Conservation (phyloP, 2,888 invertebrate genomes). For the Falcaria lacertinaria region DNA sequence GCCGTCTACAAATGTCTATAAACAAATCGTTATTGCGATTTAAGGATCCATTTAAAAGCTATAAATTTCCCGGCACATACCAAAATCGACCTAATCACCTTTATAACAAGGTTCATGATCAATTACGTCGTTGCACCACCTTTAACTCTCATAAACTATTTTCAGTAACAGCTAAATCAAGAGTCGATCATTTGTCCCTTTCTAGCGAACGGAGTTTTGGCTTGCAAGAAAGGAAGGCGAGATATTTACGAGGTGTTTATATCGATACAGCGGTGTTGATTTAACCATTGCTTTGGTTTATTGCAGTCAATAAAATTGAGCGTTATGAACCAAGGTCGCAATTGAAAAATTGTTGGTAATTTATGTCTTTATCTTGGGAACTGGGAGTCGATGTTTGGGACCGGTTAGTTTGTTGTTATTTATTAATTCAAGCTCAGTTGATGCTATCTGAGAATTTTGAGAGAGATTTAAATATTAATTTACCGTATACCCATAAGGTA, state of each 20-base stretch:
- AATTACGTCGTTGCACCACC: constrained; percentile 23
- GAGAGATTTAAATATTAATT: no score
- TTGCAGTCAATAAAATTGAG: constrained; percentile 79
- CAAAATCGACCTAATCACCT: constrained; percentile 24
- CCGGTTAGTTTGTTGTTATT: constrained; percentile 17
- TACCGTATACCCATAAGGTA: no score
- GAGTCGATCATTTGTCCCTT: constrained; percentile 43
- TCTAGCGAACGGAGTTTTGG: constrained; percentile 19
- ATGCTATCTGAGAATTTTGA: no score
- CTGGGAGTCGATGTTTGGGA: constrained; percentile 27
- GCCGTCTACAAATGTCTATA: constrained; percentile 56
- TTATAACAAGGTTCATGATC: constrained; percentile 36
- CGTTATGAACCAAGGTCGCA: constrained; percentile 79
- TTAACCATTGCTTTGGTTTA: constrained; percentile 78
- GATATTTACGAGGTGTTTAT: constrained; percentile 75
- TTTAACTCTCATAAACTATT: constrained; percentile 74
- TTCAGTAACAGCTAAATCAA: constrained; percentile 69
- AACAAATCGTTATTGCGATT: constrained; percentile 79
- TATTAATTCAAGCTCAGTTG: constrained; percentile 16
- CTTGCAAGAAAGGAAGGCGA: constrained; percentile 38
- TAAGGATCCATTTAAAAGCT: constrained; percentile 77
- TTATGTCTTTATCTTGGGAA: constrained; percentile 68
- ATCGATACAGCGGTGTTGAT: constrained; percentile 76
- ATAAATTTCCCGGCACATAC: constrained; percentile 48
- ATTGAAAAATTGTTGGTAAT: constrained; percentile 67